Percentiles rank a stretch among this genome's conserved stretches.
Conservation (phyloP, 2,888 invertebrate genomes). For the Agonopterix heracliana region DNA sequence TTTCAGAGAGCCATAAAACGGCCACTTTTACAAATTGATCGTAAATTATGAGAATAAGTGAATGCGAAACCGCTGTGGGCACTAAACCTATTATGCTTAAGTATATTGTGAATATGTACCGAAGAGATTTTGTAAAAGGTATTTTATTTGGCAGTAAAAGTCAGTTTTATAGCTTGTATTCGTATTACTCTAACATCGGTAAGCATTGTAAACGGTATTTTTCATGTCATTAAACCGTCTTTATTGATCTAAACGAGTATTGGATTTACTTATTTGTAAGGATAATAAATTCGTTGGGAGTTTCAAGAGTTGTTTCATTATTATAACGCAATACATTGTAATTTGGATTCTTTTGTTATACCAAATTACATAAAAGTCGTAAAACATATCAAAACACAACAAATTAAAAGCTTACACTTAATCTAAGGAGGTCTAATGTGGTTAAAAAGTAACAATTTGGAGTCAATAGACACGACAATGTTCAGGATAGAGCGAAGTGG, state of each 20-base stretch:
- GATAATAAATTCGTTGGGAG: too few relatives aligned
- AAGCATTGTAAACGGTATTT: constrained; percentile 6
- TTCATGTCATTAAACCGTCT: constrained; percentile 15
- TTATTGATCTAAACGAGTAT: constrained; percentile 22
- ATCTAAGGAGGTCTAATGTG: too few relatives aligned
- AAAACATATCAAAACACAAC: too few relatives aligned
- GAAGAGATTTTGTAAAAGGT: constrained; percentile 4
- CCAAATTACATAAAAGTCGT: too few relatives aligned
- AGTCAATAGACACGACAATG: too few relatives aligned
- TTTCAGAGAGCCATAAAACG: constrained; percentile 38
- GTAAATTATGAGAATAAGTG: constrained; percentile 47
- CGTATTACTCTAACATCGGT: background rate
- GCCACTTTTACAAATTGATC: constrained; percentile 65
- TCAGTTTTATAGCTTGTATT: constrained; percentile 16
- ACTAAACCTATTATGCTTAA: constrained; percentile 4
- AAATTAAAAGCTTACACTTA: too few relatives aligned
- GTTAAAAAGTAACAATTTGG: too few relatives aligned
- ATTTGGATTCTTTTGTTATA: too few relatives aligned
- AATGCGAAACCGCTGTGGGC: constrained; percentile 23
- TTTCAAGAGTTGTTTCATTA: too few relatives aligned
- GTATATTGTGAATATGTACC: constrained; percentile 1
- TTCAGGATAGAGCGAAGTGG: too few relatives aligned
- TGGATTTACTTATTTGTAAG: constrained; percentile 32
- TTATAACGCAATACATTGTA: too few relatives aligned
- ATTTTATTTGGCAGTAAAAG: constrained; percentile 13